Evolutionary conservation across 2,797 vertebrate species (phyloP), one percentile per base, ranked within the genome.

Genomic region (Bradypodion pumilum): DNA sequence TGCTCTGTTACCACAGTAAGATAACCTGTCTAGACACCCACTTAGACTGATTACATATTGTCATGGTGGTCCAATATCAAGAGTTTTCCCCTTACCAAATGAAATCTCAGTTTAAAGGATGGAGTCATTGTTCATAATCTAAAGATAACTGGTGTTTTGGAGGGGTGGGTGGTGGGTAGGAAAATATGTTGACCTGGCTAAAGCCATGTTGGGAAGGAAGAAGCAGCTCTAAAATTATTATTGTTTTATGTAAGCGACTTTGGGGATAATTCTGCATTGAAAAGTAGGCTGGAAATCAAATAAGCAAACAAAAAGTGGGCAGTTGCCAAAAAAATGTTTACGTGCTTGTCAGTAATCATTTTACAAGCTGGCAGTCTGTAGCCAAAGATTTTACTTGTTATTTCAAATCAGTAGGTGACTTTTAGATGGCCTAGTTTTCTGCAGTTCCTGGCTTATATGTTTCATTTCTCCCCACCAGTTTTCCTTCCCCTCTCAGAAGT

Each of bases 131-230:
- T 73, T 49, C 44, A 16, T 44, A 69, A 42, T 4, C 25, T 25
- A 44, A 27, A 25, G 37, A 42, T 8, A 44, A n/a, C 42, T n/a
- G 27, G 13, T 23, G 19, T 16, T 37, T 7, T 37, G 19, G 3
- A 35, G 15, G 16, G 0, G 1, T 3, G 3, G 5, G 3, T 19
- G 35, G n/a, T n/a, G n/a, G n/a, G n/a, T n/a, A n/a, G 6, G 19
- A 13, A 37, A 2, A 23, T 69, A 35, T 19, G 3, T 21, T 21
- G n/a, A n/a, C n/a, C n/a, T n/a, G n/a, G n/a, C n/a, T n/a, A n/a
- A 68, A 32, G 46, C 16, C 7, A 32, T 13, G 29, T 32, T 21
- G 15, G 29, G 46, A 44, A n/a, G 46, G 15, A 19, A 74, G 44
- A 7, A 46, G 7, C 72, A 49, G 29, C 15, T 44, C 1, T 49